Evolutionary conservation across 1,140 invertebrate species (phyloP), one percentile per base, ranked within the genome.

Genomic region (Sminthurides bifidus): DNA sequence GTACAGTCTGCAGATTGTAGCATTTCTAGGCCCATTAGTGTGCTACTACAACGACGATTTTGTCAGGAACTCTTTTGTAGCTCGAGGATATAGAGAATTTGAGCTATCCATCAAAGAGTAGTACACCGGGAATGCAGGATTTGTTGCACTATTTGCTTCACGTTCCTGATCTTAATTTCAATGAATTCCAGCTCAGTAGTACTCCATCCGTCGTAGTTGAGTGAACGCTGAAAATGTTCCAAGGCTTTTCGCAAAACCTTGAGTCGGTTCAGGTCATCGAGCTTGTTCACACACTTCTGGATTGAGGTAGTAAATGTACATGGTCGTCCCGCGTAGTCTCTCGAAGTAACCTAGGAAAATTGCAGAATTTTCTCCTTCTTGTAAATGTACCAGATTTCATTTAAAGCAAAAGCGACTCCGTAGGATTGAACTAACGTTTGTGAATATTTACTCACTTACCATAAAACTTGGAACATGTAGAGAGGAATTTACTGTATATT

Each of bases 271-370:
- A 17, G 15, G 19, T 49, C 46, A n/a, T n/a, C 35, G 29, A 49
- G 10, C 5, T 30, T 19, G n/a, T 3, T 49, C 46, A 27, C 46
- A 49, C 5, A 33, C 21, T 15, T 4, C 3, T 5, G 29, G 29
- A 10, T 10, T 10, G 15, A 33, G 21, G 17, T 31, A 49, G 29
- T 49, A 49, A 5, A 49, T n/a, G 19, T 49, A 49, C 3, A 33
- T 5, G 26, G 46, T 31, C 3, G 35, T 17, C 21, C 46, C 46
- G n/a, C 6, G 6, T 3, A 49, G 24, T 19, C 35, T 49, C 24
- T 49, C 27, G 24, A 49, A 49, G 21, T 49, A 49, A 49, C 46
- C 46, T 49, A 17, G 24, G 41, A 19, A 26, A 46, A 46, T n/a
- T n/a, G n/a, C n/a, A n/a, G n/a, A n/a, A n/a, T n/a, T n/a, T n/a